Base-by-base conservation (phyloP, 2,888 invertebrate genomes). In the Malacosoma neustria region DNA sequence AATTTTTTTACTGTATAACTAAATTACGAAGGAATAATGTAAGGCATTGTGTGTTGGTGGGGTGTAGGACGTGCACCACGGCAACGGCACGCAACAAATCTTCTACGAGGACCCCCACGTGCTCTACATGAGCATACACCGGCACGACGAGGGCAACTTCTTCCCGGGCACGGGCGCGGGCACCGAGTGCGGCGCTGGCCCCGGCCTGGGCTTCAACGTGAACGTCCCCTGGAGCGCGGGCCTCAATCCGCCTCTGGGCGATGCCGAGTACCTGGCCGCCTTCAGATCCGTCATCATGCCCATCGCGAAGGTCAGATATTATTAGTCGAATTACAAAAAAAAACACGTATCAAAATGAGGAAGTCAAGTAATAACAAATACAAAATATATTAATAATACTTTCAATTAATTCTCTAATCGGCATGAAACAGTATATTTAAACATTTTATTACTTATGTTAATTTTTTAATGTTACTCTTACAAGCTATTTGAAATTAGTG, bases 141-240 rank as follows among this genome's bases (percentile, higher is more conserved):
- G 99, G 55, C 99, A 99, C 88, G 99, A 99, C 89, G 97, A 98
- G 74, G 99, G 99, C 22, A 98, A 98, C 85, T 99, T 99, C 87
- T 99, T 99, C 88, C 99, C 99, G n/a, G 99, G 99, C 46, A 99
- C 99, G 2, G 99, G 99, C 40, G 96, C 96, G 34, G 95, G 96
- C 31, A 91, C 90, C 37, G 99, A 98, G 90, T 95, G 96, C 77
- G 98, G 98, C 41, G 89, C 91, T 6, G 96, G 95, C 44, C 89
- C 93, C 43, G 98, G 97, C 2, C 82, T 93, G 43, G 99, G 99
- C 37, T 97, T 91, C 87, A 98, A 96, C 73, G 95, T 99, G 32
- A 99, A 99, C 87, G 90, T 99, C 42, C 95, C 98, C 4, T 99
- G 98, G 95, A 93, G 95, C 32, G 96, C 96, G 14, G 95, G 94